phyloP scores from a whole-genome alignment of 2,888 invertebrate species.

The Patella ulyssiponensis region DNA sequence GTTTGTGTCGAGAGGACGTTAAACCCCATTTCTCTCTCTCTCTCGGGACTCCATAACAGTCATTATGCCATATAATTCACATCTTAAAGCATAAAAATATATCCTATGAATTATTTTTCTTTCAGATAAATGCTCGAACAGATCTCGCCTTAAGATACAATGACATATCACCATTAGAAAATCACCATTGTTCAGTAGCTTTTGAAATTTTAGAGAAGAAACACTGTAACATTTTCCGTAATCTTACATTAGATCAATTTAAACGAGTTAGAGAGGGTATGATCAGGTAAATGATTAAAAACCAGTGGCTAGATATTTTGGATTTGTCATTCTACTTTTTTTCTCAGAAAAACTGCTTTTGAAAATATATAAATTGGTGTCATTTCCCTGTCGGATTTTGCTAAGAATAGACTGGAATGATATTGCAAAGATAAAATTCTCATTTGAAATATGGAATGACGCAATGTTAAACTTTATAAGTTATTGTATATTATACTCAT shows the following conservation, averaged over 20 bases:
- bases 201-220: constrained; percentile 68
- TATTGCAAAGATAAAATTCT: too few species aligned
- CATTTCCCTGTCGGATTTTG: too few species aligned
- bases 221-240: constrained; percentile 63
- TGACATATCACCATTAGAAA: constrained; percentile 72
- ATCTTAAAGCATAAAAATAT: too few species aligned
- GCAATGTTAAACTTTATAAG: too few species aligned
- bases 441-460: too few species aligned
- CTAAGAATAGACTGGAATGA: too few species aligned
- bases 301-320: neutral
- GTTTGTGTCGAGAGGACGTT: too few species aligned
- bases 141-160: constrained; percentile 71
- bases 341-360: neutral
- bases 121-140: constrained; percentile 71
- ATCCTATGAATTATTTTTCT: constrained; percentile 2
- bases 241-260: constrained; percentile 62
- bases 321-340: neutral
- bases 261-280: constrained; percentile 83
- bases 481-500: too few species aligned
- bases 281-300: constrained; percentile 73
- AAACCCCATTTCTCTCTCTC: too few species aligned
- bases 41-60: too few species aligned
- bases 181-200: constrained; percentile 72
- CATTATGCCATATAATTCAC: too few species aligned
- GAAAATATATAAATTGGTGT: too few species aligned